These are phyloP conservation scores for Rhabdornis inornatus DNA, from an alignment of 2,113 vertebrate genomes.

Conservation along the genomic window DNA sequence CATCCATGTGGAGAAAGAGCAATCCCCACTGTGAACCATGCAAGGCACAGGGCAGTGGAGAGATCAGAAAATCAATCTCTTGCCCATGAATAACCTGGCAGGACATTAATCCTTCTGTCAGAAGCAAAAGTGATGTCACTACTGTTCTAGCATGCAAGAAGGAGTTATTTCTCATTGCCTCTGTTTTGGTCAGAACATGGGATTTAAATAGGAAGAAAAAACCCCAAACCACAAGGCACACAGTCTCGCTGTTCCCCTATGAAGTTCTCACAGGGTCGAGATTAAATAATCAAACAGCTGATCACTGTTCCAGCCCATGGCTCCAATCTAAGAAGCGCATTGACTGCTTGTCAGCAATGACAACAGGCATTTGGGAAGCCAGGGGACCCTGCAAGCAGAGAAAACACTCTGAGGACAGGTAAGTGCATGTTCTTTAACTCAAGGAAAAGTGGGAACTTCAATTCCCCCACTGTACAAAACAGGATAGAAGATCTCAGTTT, in stretches of 20 bases:
- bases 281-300: background rate
- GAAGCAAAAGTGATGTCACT: background rate
- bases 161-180: background rate
- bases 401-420: accelerated
- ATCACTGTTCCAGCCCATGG: background rate
- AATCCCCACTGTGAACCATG: background rate
- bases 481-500: background rate
- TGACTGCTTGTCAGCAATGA: background rate
- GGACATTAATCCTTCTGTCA: background rate
- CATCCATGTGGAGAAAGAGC: background rate
- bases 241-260: background rate
- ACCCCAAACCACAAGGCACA: background rate
- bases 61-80: background rate
- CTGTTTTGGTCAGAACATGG: background rate
- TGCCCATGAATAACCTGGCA: background rate
- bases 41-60: background rate
- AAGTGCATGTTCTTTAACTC: background rate
- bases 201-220: background rate
- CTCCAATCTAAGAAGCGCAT: background rate
- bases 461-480: background rate
- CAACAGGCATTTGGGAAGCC: background rate
- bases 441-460: background rate
- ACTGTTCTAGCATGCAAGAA: background rate
- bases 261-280: background rate
- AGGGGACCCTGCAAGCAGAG: background rate